Percentiles rank a stretch among this genome's conserved stretches.
Conservation (phyloP, 2,113 vertebrate species). For the Anser brachyrhynchus region DNA sequence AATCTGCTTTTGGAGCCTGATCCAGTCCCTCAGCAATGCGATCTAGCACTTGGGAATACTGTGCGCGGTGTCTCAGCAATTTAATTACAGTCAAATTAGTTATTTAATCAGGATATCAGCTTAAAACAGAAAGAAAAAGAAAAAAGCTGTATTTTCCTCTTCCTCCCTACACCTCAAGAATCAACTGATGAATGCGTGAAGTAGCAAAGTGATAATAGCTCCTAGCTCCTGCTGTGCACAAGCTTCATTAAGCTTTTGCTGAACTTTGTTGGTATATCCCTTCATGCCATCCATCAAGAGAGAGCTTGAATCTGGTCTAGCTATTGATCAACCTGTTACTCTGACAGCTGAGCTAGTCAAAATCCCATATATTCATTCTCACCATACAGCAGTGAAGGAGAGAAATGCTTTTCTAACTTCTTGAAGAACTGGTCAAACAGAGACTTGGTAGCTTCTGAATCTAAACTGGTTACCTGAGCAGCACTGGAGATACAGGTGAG, state of each 20-base stretch:
- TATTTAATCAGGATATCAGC: conserved; percentile 42
- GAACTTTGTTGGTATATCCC: conserved; percentile 9
- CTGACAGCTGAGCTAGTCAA: conserved; percentile 4
- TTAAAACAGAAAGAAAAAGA: background rate
- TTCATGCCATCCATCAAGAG: conserved; percentile 10
- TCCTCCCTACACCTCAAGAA: background rate
- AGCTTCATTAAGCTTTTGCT: conserved; percentile 33
- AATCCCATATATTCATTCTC: background rate
- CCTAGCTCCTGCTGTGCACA: conserved; percentile 1
- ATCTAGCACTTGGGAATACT: background rate
- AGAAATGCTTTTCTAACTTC: background rate
- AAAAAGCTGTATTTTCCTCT: background rate
- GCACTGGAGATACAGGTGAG: background rate
- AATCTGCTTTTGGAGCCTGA: background rate
- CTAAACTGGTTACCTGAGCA: background rate
- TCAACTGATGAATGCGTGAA: background rate
- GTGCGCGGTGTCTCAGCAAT: background rate
- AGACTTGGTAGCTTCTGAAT: background rate
- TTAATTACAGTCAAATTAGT: conserved; percentile 37
- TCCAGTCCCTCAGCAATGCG: background rate
- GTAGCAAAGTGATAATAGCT: conserved; percentile 36
- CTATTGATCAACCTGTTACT: background rate
- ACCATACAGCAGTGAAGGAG: fast-evolving
- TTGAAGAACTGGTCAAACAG: background rate
- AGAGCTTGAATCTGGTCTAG: background rate